These are phyloP conservation scores for Yoshiicerus persimilis DNA, from an alignment of 1,140 invertebrate species.

Conservation along the genomic window DNA sequence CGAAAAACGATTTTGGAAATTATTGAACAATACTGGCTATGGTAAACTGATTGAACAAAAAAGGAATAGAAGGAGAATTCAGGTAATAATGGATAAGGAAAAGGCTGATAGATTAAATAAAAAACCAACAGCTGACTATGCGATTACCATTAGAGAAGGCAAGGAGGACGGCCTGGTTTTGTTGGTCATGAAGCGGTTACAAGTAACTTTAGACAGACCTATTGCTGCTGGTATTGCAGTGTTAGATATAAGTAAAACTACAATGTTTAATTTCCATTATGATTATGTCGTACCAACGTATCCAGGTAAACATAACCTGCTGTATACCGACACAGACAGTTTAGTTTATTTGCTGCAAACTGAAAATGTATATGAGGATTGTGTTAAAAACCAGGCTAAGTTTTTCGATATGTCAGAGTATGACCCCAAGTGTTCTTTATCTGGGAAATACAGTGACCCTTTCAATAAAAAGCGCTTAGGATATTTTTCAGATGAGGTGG, in stretches of 20 bases:
- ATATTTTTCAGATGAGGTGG: neutral
- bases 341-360: neutral
- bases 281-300: neutral
- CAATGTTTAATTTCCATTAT: constrained; percentile 19
- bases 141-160: neutral
- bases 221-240: neutral
- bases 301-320: neutral
- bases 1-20: constrained; percentile 51
- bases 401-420: constrained; percentile 28
- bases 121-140: neutral
- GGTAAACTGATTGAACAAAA: constrained; percentile 50
- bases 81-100: neutral
- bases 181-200: neutral
- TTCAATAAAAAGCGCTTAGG: neutral
- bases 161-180: neutral
- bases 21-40: constrained; percentile 49
- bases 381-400: neutral
- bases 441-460: neutral
- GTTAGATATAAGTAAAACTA: constrained; percentile 10
- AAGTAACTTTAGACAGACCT: constrained; percentile 16
- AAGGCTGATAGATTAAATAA: neutral
- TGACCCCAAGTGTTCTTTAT: neutral
- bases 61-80: constrained; percentile 34
- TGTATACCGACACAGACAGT: constrained; percentile 27
- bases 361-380: constrained; percentile 15